phyloP scores from a whole-genome alignment of 2,888 invertebrate species.

The Coenonympha arcania region DNA sequence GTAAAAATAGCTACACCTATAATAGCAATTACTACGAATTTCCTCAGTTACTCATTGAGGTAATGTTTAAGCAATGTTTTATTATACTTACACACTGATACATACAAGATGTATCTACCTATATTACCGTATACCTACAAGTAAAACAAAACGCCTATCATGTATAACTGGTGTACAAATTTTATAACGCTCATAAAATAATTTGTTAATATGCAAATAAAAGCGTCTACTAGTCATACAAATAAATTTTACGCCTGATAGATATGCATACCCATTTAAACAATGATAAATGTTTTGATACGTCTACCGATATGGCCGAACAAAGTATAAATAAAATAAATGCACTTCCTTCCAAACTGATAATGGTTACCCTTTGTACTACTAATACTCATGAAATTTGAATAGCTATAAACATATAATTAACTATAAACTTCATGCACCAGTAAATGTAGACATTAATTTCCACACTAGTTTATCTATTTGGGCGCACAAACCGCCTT shows the following conservation, averaged over 20 bases:
- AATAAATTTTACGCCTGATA: constrained; percentile 54
- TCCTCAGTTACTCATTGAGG: no score
- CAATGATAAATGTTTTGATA: constrained; percentile 58
- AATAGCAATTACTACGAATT: no score
- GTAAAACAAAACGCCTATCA: no score
- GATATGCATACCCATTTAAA: constrained; percentile 45
- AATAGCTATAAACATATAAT: constrained; percentile 71
- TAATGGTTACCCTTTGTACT: constrained; percentile 69
- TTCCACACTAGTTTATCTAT: constrained; percentile 75
- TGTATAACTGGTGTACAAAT: neutral
- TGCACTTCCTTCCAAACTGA: constrained; percentile 67
- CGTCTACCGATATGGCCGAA: constrained; percentile 52
- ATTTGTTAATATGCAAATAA: constrained; percentile 11
- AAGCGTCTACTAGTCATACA: constrained; percentile 12
- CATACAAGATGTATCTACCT: no score
- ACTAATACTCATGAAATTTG: constrained; percentile 66
- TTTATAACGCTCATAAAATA: constrained; percentile 5
- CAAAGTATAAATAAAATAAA: constrained; percentile 54
- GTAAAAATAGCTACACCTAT: no score
- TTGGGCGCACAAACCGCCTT: constrained; percentile 72
- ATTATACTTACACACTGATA: no score
- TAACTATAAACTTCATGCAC: constrained; percentile 74
- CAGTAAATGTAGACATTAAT: constrained; percentile 75
- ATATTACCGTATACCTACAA: no score
- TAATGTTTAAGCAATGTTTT: no score